phyloP scores from a whole-genome alignment of 1,140 invertebrate species.

The Drosophila kikkawai region DNA sequence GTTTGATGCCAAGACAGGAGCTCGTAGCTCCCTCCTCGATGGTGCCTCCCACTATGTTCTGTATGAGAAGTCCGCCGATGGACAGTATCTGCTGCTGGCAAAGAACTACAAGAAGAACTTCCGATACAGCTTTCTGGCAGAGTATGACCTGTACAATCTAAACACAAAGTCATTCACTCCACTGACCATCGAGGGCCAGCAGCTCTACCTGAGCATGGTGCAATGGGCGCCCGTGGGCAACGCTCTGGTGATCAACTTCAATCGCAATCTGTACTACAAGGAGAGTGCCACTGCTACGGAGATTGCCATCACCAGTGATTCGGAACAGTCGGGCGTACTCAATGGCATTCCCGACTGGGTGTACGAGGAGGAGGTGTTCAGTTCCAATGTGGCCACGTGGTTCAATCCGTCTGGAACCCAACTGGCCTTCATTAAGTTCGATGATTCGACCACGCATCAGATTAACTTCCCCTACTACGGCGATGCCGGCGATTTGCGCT shows the following conservation, averaged over 20 bases:
- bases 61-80: constrained; percentile 79
- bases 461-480: constrained; percentile 90
- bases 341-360: constrained; percentile 93
- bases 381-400: constrained; percentile 94
- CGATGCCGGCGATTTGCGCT: constrained; percentile 87
- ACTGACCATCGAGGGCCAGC: constrained; percentile 62
- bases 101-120: constrained; percentile 86
- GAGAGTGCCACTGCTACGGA: constrained; percentile 77
- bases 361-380: constrained; percentile 96
- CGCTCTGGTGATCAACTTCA: constrained; percentile 89
- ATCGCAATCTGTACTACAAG: constrained; percentile 93
- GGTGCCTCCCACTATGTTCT: constrained; percentile 63
- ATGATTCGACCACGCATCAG: constrained; percentile 90
- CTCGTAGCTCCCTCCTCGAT: constrained; percentile 37
- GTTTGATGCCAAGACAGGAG: constrained; percentile 60
- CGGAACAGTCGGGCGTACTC: constrained; percentile 88
- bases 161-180: constrained; percentile 75
- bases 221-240: constrained; percentile 86
- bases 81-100: constrained; percentile 65
- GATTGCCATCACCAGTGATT: constrained; percentile 87
- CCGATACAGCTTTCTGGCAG: constrained; percentile 87
- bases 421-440: constrained; percentile 93
- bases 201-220: constrained; percentile 60
- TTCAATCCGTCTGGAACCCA: constrained; percentile 93
- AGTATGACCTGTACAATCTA: constrained; percentile 87